These are phyloP conservation scores for Hypena proboscidalis DNA, from an alignment of 2,888 invertebrate genomes.

Conservation along the genomic window DNA sequence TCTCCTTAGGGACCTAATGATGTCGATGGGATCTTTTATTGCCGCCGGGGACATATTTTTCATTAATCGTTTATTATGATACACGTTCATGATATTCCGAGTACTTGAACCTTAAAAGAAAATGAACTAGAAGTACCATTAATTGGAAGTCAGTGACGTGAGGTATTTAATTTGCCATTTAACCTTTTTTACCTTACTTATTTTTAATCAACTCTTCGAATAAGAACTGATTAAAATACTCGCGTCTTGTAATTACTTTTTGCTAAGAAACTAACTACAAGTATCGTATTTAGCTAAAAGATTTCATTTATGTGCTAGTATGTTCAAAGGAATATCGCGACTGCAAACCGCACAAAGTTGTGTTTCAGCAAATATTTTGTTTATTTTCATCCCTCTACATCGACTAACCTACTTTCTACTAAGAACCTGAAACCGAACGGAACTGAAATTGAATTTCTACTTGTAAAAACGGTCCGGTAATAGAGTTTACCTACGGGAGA, in stretches of 20 bases:
- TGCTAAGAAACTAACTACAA: too few relatives aligned
- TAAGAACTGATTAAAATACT: not conserved
- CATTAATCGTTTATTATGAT: slow-evolving; percentile 74
- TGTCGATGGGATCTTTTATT: slow-evolving; percentile 78
- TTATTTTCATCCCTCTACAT: slow-evolving; percentile 63
- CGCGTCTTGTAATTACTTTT: too few relatives aligned
- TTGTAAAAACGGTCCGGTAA: slow-evolving; percentile 79
- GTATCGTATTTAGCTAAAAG: too few relatives aligned
- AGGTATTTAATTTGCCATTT: slow-evolving; percentile 15
- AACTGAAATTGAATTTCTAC: slow-evolving; percentile 77
- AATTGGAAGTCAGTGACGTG: slow-evolving; percentile 28
- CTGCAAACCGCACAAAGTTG: slow-evolving; percentile 13
- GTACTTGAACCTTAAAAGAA: slow-evolving; percentile 26
- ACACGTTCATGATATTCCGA: slow-evolving; percentile 46
- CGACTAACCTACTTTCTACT: slow-evolving; percentile 71
- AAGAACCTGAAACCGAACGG: slow-evolving; percentile 66
- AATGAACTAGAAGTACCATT: slow-evolving; percentile 18
- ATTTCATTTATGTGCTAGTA: not conserved
- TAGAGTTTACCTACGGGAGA: slow-evolving; percentile 77
- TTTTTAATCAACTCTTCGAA: not conserved
- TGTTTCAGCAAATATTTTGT: slow-evolving; percentile 41
- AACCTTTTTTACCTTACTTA: slow-evolving; percentile 7
- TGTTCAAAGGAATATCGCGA: slow-evolving; percentile 2
- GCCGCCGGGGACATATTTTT: slow-evolving; percentile 74
- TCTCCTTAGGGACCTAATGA: slow-evolving; percentile 75